Evolutionary conservation across 2,888 invertebrate genomes (phyloP).

Genomic region (Hesperia comma): DNA sequence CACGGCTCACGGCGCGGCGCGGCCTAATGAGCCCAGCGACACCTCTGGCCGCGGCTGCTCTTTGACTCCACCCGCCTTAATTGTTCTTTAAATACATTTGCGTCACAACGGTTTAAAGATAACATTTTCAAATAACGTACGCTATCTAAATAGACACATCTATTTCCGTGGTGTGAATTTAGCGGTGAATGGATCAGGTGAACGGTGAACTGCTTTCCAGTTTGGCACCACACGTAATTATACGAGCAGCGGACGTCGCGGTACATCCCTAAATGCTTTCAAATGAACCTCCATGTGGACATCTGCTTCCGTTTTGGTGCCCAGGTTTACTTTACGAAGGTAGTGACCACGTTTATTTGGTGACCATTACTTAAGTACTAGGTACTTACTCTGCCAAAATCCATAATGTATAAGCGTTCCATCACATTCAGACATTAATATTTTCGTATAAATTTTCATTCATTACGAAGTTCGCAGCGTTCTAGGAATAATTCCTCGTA

Average conservation of each 20-base stretch:
- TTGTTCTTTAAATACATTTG: slow-evolving; percentile 31
- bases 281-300: too few relatives aligned
- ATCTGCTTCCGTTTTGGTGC: too few relatives aligned
- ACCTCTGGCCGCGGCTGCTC: slow-evolving; percentile 53
- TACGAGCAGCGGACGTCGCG: too few relatives aligned
- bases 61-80: slow-evolving; percentile 45
- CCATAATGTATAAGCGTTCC: neutral
- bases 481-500: neutral
- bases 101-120: neutral
- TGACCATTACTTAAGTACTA: too few relatives aligned
- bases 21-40: slow-evolving; percentile 70
- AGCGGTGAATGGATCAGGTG: too few relatives aligned
- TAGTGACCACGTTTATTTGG: too few relatives aligned
- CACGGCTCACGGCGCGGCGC: slow-evolving; percentile 48
- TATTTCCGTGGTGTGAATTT: too few relatives aligned
- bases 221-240: too few relatives aligned
- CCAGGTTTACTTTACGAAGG: too few relatives aligned
- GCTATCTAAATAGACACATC: neutral
- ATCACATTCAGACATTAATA: neutral
- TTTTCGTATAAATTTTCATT: neutral
- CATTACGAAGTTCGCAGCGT: neutral
- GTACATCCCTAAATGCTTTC: too few relatives aligned
- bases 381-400: too few relatives aligned
- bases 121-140: neutral
- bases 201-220: too few relatives aligned